Conservation (phyloP, 2,113 vertebrate genomes). For the Hassar affinis region DNA sequence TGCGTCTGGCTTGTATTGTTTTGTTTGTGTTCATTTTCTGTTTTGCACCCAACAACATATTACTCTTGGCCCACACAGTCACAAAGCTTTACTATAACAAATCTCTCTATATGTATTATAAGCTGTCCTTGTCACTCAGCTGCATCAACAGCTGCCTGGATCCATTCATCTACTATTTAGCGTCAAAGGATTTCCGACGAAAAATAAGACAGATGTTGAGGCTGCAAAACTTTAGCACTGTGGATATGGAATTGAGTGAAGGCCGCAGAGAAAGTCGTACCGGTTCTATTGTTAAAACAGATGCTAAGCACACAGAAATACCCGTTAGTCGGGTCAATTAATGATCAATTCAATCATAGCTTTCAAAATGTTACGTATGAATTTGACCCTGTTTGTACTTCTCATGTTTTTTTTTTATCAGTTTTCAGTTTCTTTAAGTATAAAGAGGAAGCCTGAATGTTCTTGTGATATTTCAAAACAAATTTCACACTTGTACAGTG, state of each 20-base stretch:
- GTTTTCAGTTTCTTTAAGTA: background rate
- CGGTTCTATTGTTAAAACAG: constrained; percentile 40
- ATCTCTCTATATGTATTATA: constrained; percentile 84
- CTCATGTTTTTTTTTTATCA: background rate
- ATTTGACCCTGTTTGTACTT: background rate
- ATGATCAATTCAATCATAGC: background rate
- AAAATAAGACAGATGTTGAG: constrained; percentile 74
- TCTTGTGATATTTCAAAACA: constrained; percentile 27
- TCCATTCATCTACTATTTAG: constrained; percentile 95
- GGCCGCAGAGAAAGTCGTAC: constrained; percentile 68
- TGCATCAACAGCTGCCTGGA: constrained; percentile 91
- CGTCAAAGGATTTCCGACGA: constrained; percentile 85
- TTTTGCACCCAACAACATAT: constrained; percentile 88
- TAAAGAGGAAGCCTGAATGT: constrained; percentile 21
- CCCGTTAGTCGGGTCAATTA: background rate
- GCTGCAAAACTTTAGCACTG: constrained; percentile 43
- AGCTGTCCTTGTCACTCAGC: constrained; percentile 84
- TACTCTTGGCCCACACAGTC: constrained; percentile 79
- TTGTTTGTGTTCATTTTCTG: constrained; percentile 82
- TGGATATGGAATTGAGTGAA: constrained; percentile 60
- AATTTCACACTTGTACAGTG: background rate
- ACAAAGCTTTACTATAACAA: constrained; percentile 66
- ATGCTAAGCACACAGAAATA: constrained; percentile 15
- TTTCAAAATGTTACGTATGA: background rate
- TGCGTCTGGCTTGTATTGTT: constrained; percentile 76